Percentiles rank a stretch among this genome's conserved stretches.
Evolutionary conservation across 1,140 invertebrate species (phyloP).

Genomic region (Ceratina australensis): DNA sequence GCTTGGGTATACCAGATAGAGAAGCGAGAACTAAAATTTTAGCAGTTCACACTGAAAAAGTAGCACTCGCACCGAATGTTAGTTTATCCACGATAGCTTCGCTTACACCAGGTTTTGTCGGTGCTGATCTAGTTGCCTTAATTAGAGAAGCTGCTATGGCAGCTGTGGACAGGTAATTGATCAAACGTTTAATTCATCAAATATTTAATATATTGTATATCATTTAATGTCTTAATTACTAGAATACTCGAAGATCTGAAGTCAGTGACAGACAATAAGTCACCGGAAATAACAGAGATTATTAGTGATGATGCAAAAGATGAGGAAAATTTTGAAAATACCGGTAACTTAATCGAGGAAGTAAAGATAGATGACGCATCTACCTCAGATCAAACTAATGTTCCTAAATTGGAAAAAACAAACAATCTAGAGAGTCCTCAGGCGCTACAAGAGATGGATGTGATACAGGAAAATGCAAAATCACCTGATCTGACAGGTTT

Average conservation of each 20-base stretch:
- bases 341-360: conserved; percentile 36
- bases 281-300: conserved; percentile 21
- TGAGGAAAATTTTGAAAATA: conserved; percentile 43
- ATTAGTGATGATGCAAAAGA: background rate
- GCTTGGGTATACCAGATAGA: conserved; percentile 94
- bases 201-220: background rate
- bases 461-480: conserved; percentile 49
- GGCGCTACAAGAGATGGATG: conserved; percentile 41
- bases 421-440: conserved; percentile 2
- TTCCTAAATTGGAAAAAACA: conserved; percentile 17
- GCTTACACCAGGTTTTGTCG: conserved; percentile 97
- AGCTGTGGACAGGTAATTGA: conserved; percentile 86
- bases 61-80: conserved; percentile 86
- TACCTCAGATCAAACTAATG: conserved; percentile 8
- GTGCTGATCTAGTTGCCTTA: conserved; percentile 94
- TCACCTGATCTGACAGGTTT: conserved; percentile 65
- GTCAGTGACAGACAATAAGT: conserved; percentile 34
- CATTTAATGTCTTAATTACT: background rate
- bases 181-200: background rate
- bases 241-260: conserved; percentile 55
- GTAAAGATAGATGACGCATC: conserved; percentile 10
- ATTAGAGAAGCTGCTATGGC: conserved; percentile 92
- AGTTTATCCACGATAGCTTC: conserved; percentile 87
- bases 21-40: conserved; percentile 88
- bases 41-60: conserved; percentile 84